Conservation (phyloP, 1,140 invertebrate genomes). For the Armadillidium nasatum region DNA sequence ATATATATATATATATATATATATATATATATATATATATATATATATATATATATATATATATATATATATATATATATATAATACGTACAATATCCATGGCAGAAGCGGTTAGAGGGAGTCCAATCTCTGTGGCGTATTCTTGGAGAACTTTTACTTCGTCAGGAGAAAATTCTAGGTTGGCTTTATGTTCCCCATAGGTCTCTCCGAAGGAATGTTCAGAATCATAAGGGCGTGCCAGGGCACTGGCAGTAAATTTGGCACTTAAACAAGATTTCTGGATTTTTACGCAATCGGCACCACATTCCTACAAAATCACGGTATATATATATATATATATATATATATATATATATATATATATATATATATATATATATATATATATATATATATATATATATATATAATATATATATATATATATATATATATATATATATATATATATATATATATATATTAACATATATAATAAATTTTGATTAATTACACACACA, state of each 20-base stretch:
- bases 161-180: constrained; percentile 64
- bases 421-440: background rate
- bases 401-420: background rate
- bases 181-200: constrained; percentile 69
- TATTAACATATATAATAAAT: too few relatives aligned
- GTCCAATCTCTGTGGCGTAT: constrained; percentile 59
- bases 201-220: constrained; percentile 68
- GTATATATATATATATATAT: constrained; percentile 12
- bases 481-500: too few relatives aligned
- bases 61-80: too few relatives aligned
- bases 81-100: constrained; percentile 66
- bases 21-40: too few relatives aligned
- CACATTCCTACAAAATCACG: constrained; percentile 55
- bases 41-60: too few relatives aligned
- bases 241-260: constrained; percentile 64
- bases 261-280: constrained; percentile 66
- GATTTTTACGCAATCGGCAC: constrained; percentile 77
- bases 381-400: background rate
- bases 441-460: background rate
- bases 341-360: constrained; percentile 16
- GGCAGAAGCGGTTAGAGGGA: constrained; percentile 68
- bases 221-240: constrained; percentile 59
- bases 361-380: background rate
- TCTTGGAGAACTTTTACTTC: constrained; percentile 62
- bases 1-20: too few relatives aligned